phyloP scores from a whole-genome alignment of 2,797 vertebrate genomes.

The Peromyscus attwateri region DNA sequence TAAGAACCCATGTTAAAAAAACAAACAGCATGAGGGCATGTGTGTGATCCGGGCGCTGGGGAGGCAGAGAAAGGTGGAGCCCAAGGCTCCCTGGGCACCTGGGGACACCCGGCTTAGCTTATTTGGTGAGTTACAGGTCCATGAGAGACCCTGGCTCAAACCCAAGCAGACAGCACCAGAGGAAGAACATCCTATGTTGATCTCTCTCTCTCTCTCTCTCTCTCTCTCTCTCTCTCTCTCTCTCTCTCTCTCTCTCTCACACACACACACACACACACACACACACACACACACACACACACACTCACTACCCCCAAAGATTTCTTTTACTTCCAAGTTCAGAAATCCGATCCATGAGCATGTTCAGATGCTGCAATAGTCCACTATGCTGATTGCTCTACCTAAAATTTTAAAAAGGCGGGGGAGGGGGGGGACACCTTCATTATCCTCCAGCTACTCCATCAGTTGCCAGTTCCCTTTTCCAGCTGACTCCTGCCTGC shows the following conservation, averaged over 20 bases:
- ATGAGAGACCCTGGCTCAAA: not conserved
- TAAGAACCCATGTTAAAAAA: not conserved
- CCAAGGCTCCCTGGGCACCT: not conserved
- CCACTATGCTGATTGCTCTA: rapidly evolving
- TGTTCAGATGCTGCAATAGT: not conserved
- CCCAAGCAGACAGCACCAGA: not conserved
- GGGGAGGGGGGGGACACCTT: rapidly evolving
- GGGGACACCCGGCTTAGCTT: not conserved
- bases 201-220: too few species aligned
- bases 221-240: too few species aligned
- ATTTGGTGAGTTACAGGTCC: not conserved
- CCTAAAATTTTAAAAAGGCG: too few species aligned
- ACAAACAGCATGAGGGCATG: too few species aligned
- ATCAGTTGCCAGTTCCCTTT: not conserved
- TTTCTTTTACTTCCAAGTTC: not conserved
- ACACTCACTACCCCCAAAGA: not conserved
- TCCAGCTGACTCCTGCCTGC: not conserved
- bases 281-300: not conserved
- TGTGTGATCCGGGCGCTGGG: too few species aligned
- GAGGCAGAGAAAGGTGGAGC: not conserved
- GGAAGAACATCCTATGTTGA: not conserved
- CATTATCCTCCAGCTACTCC: not conserved
- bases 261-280: not conserved
- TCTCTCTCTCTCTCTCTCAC: too few species aligned
- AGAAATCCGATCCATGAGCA: not conserved